Base-by-base conservation (phyloP, 1,140 invertebrate species). In the Caenorhabditis remanei region DNA sequence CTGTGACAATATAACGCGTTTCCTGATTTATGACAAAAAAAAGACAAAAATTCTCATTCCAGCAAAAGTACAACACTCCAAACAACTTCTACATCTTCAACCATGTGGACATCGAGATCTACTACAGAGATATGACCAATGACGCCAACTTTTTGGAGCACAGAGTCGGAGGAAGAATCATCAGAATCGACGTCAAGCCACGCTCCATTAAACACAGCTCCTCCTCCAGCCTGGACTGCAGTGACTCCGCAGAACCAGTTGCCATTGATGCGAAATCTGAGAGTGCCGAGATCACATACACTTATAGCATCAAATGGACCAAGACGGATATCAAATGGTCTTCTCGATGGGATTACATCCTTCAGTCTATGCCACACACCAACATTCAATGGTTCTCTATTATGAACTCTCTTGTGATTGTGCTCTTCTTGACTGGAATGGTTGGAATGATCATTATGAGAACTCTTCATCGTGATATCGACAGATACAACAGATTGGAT, bases 331-430 rank as follows among this genome's bases (percentile, higher is more conserved):
- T 98, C 4, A 98, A 98, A 94, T 99, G 98, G 98, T 98, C 97
- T 0, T 99, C 97, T 0, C 95, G 98, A 90, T 99, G 98, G 98
- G 98, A 99, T 94, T 99, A 99, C 92, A 98, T 99, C 89, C 94
- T 99, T 67, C 97, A 99, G 93, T 98, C 97, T 2, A 98, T 98
- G 95, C 97, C 97, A 0, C 97, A 99, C 91, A 97, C 97, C 0
- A 99, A 99, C 93, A 99, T 99, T 90, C 98, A 89, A 67, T 89
- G 86, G 86, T 91, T 84, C 84, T 91, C 89, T 85, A 95, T 94
- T 87, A 92, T 95, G 90, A 95, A 95, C 89, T 94, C 94, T 14
- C 90, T 95, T 84, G 94, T 95, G 16, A 95, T 95, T 90, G 94
- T 95, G 5, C 90, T 95, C n/a, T 95, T 95, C 91, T 89, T 95